Percentiles rank a stretch among this genome's conserved stretches.
These are phyloP conservation scores for Cardiocondyla obscurior DNA, from an alignment of 1,140 invertebrate species.

Conservation along the genomic window DNA sequence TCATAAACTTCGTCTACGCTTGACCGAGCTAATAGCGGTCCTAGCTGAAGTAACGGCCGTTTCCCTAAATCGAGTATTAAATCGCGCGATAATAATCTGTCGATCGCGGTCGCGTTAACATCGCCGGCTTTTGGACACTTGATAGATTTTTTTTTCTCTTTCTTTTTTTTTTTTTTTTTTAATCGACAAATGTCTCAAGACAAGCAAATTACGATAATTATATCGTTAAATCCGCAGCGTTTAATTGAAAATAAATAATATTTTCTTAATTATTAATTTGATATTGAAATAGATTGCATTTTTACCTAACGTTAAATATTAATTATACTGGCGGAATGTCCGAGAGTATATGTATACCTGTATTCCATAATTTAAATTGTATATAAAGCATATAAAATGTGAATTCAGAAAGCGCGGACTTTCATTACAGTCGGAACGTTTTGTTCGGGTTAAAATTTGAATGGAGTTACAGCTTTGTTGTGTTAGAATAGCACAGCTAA, in stretches of 20 bases:
- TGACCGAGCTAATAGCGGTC: slow-evolving; percentile 63
- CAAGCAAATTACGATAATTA: not conserved
- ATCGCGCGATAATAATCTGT: slow-evolving; percentile 68
- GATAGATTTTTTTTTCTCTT: slow-evolving; percentile 1
- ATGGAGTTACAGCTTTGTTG: slow-evolving; percentile 1
- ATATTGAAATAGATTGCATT: not conserved
- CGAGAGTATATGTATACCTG: not conserved
- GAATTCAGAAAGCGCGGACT: not conserved
- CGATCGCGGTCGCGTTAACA: slow-evolving; percentile 24
- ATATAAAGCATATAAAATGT: not conserved
- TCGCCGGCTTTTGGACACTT: not conserved
- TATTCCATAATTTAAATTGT: not conserved
- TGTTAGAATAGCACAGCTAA: slow-evolving; percentile 15
- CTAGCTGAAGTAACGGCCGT: slow-evolving; percentile 56
- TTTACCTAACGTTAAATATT: not conserved
- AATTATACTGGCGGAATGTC: not conserved
- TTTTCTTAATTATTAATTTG: no score
- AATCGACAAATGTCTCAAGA: not conserved
- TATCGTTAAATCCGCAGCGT: not conserved
- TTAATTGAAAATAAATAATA: no score
- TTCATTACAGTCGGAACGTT: not conserved
- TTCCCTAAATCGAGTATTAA: slow-evolving; percentile 70
- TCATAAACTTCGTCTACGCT: slow-evolving; percentile 68
- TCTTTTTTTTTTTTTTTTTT: not conserved
- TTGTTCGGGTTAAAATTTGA: slow-evolving; percentile 11